Percentiles rank a stretch among this genome's conserved stretches.
These are phyloP conservation scores for Cygnus olor DNA, from an alignment of 2,797 vertebrate species.

Conservation along the genomic window DNA sequence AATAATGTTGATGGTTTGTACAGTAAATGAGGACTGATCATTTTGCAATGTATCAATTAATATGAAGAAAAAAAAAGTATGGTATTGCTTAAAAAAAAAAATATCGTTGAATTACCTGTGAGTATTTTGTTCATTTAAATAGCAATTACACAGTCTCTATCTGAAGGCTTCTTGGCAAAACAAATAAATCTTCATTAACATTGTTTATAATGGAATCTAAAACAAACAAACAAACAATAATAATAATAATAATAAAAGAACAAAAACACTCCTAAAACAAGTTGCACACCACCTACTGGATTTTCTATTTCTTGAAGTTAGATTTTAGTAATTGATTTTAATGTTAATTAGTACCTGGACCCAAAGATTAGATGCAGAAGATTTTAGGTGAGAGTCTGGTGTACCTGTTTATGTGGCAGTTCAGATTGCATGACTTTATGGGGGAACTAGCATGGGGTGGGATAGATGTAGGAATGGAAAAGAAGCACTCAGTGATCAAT, in stretches of 20 bases:
- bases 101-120: not conserved
- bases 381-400: not conserved
- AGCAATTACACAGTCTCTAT: not conserved
- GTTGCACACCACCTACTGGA: not conserved
- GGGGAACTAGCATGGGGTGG: not conserved
- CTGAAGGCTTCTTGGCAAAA: not conserved
- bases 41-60: not conserved
- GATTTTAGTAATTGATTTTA: not conserved
- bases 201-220: not conserved
- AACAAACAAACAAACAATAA: too few relatives aligned
- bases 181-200: conserved; percentile 28
- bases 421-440: not conserved
- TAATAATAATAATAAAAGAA: not conserved
- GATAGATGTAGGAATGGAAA: not conserved
- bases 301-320: conserved; percentile 8
- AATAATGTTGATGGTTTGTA: not conserved
- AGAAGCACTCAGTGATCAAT: not conserved
- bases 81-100: not conserved
- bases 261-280: not conserved
- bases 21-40: not conserved
- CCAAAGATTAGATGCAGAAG: not conserved
- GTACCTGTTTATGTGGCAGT: not conserved
- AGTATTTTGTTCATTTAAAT: conserved; percentile 1
- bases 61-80: not conserved
- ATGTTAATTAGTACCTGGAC: not conserved